Base-by-base conservation (phyloP, 2,888 invertebrate species). In the Copidosoma aretas region DNA sequence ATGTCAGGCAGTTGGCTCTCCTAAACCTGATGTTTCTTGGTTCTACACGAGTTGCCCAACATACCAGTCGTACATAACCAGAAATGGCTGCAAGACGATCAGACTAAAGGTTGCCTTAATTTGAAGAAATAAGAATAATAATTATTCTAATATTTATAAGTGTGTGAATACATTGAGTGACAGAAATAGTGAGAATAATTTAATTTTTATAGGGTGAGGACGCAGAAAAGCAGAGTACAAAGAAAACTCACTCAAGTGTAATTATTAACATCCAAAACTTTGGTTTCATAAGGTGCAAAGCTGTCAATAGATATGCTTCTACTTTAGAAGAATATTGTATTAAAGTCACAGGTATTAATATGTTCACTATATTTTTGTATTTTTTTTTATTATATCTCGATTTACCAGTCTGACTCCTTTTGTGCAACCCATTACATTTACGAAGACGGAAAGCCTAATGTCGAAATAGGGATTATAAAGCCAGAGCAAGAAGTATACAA, bases 11-110 rank as follows among this genome's bases (percentile, higher is more conserved):
- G n/a, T n/a, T n/a, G n/a, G n/a, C n/a, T n/a, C n/a, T n/a, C n/a
- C n/a, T n/a, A n/a, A n/a, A n/a, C n/a, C n/a, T n/a, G n/a, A n/a
- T n/a, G n/a, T n/a, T n/a, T 79, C 82, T 4, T 91, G 90, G 89
- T 79, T 73, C 10, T 88, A 86, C 72, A 80, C 82, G 24, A 82
- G 84, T 4, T 89, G 88, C 72, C 81, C 81, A 49, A 73, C 81
- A 66, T 78, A 81, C 65, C 79, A 79, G 1, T 84, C 32, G 8
- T 8, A 5, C 3, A 32, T 5, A 32, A 5, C 84, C 0, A 53
- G 53, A 4, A 59, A 67, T 1, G 71, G 71, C 32, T 74, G 73
- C 10, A 67, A 70, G 49, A 51, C 17, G 22, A 53, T 69, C 12
- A 41, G 74, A 60, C 41, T 74, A 12, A 54, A 68, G 64, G 76